phyloP scores from a whole-genome alignment of 2,797 vertebrate genomes.

The Pogoniulus pusillus region DNA sequence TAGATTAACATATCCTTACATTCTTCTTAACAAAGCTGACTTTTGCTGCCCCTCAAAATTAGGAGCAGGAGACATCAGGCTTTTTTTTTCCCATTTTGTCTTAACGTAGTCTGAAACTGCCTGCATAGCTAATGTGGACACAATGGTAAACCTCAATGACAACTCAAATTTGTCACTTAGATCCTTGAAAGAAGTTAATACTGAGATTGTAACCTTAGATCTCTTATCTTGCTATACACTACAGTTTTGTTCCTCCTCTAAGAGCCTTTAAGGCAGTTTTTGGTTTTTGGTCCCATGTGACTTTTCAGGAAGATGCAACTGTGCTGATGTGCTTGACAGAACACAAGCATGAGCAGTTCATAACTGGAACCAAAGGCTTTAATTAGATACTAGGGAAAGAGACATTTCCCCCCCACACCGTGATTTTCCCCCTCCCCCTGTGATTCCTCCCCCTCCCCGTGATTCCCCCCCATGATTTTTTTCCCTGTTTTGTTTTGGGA shows the following conservation, averaged over 20 bases:
- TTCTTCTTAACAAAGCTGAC: not conserved
- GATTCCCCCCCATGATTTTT: not conserved
- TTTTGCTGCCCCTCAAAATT: not conserved
- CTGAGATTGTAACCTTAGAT: not conserved
- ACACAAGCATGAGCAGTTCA: not conserved
- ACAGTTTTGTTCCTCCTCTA: not conserved
- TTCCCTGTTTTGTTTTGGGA: too few relatives aligned
- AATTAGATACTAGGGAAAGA: not conserved
- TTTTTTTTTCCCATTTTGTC: not conserved
- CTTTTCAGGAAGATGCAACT: not conserved
- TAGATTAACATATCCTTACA: not conserved
- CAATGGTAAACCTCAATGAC: not conserved
- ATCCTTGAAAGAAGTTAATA: not conserved
- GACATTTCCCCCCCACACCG: not conserved
- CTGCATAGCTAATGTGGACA: not conserved
- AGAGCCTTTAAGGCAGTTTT: not conserved
- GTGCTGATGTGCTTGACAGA: not conserved
- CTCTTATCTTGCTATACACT: not conserved
- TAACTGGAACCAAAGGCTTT: not conserved
- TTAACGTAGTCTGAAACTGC: not conserved
- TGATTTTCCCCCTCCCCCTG: too few relatives aligned
- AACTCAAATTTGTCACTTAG: not conserved
- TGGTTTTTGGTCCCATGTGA: not conserved
- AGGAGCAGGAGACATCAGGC: not conserved
- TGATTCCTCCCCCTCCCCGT: not conserved